Conservation (phyloP, 2,113 vertebrate species). For the Melanocharis versteri region DNA sequence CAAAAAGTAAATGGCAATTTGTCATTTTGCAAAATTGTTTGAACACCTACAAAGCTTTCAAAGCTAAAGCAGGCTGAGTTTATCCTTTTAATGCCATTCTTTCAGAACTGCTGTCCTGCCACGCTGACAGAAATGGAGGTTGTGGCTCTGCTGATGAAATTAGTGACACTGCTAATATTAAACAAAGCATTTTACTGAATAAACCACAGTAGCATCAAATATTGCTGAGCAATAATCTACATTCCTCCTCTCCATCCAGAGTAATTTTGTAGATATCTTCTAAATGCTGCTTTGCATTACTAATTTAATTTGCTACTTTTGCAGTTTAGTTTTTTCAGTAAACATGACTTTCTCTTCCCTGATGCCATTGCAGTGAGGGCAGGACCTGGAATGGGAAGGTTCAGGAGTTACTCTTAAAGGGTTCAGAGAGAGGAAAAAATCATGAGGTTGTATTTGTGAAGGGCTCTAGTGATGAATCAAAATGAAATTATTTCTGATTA, state of each 20-base stretch:
- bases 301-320: neutral
- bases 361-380: neutral
- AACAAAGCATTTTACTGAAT: neutral
- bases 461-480: neutral
- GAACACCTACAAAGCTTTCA: neutral
- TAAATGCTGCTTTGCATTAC: neutral
- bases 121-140: neutral
- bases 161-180: neutral
- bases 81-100: neutral
- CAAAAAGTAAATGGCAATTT: neutral
- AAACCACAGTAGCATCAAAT: neutral
- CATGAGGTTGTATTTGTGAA: neutral
- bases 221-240: neutral
- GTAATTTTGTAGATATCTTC: neutral
- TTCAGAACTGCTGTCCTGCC: neutral
- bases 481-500: conserved; percentile 32
- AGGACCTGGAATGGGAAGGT: neutral
- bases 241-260: neutral
- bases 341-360: neutral
- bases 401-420: neutral
- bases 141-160: neutral
- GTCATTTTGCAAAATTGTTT: neutral
- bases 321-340: neutral
- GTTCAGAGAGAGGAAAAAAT: neutral
- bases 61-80: neutral